Base-by-base conservation (phyloP, 53 echinoderm and acorn worm genomes). In the Luidia sarsii region DNA sequence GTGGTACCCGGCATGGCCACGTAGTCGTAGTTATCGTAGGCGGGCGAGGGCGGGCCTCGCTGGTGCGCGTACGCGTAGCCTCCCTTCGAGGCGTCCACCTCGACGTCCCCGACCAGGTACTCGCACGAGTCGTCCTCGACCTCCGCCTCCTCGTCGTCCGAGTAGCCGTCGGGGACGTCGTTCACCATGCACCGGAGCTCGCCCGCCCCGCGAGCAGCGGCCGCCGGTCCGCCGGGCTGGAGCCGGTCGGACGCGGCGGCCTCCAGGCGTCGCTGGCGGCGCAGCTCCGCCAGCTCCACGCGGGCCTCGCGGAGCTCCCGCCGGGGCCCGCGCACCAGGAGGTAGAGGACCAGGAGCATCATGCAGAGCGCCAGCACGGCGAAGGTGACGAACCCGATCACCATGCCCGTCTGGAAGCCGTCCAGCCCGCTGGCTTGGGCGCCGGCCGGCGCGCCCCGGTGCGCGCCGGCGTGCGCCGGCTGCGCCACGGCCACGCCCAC, bases 361-460 rank as follows among this genome's bases (percentile, higher is more conserved):
- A 84, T 84, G 64, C 57, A 71, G 32, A 84, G 84, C 0, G 84
- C 84, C 35, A 84, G 39, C 25, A 73, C 84, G 39, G 84, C 84
- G 65, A 84, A 84, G 34, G 84, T 73, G 9, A 84, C 84, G 24
- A 84, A 84, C 28, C 84, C 84, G 31, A 84, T 65, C 41, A 84
- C 65, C 84, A 84, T 84, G n/a, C 84, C 84, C 19, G 70, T 84
- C 32, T 84, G 84, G 33, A 84, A 84, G 65, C 50, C 73, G 64
- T 84, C 84, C 31, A 84, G n/a, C 10, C 73, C 84, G 4, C 3
- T 1, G 21, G 41, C 20, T 23, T 57, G 57, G 8, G 7, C 51
- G 24, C 28, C 4, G 24, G 63, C 0, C 24, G 25, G 25, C 27
- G 43, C 60, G 31, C 39, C 14, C 25, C 43, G 39, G 51, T 61